Percentiles rank a stretch among this genome's conserved stretches.
Evolutionary conservation across 2,113 vertebrate species (phyloP).

Genomic region (Dendropsophus ebraccatus): DNA sequence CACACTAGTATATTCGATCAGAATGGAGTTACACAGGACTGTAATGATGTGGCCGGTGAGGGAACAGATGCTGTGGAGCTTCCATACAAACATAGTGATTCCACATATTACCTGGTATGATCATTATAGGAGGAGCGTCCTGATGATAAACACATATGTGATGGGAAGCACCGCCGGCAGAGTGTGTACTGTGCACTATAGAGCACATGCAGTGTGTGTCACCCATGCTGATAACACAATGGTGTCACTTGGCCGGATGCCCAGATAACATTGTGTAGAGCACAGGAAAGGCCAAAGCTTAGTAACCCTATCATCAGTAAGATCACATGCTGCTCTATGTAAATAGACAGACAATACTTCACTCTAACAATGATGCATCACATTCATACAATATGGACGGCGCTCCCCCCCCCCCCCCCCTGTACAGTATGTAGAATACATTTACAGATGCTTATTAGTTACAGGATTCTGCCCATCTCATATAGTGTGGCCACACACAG

Average conservation of each 20-base stretch:
- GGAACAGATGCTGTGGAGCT: neutral
- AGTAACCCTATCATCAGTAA: conserved; percentile 15
- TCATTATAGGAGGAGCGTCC: too few relatives aligned
- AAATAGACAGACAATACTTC: neutral
- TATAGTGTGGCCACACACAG: too few relatives aligned
- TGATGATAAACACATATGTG: too few relatives aligned
- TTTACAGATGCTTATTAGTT: too few relatives aligned
- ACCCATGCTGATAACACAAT: neutral
- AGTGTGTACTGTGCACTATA: neutral
- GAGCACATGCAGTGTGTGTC: neutral
- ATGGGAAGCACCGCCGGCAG: too few relatives aligned
- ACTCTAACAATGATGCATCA: neutral
- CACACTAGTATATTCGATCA: too few relatives aligned
- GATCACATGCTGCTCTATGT: conserved; percentile 30
- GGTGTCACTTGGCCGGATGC: neutral
- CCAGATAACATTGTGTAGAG: conserved; percentile 23
- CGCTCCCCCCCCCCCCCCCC: neutral
- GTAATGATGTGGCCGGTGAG: too few relatives aligned
- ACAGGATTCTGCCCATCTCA: too few relatives aligned
- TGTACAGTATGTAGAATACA: too few relatives aligned
- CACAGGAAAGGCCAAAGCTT: conserved; percentile 28
- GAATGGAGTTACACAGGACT: too few relatives aligned
- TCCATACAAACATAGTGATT: neutral
- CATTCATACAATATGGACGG: neutral
- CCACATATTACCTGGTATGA: neutral